Conservation (phyloP, 23 tunicate genomes). For the Phallusia fumigata region DNA sequence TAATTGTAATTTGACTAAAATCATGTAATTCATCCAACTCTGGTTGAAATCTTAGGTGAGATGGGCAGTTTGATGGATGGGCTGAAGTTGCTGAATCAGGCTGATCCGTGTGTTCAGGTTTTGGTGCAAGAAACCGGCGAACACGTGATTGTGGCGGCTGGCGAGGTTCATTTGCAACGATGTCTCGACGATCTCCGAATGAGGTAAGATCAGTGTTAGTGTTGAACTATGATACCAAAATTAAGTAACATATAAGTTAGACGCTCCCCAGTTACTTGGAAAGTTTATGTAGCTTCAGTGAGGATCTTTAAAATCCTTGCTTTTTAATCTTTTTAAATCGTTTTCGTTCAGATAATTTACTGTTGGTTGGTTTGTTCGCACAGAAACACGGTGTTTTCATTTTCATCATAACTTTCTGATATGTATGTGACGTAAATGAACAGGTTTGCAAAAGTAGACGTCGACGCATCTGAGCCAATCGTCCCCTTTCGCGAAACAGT, state of each 20-base stretch:
- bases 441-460: constrained; percentile 83
- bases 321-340: no score
- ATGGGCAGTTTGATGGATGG: constrained; percentile 80
- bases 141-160: constrained; percentile 91
- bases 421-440: neutral
- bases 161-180: constrained; percentile 94
- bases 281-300: no score
- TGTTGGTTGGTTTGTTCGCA: no score
- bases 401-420: no score
- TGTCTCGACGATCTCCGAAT: constrained; percentile 85
- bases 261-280: no score
- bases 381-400: no score
- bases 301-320: no score
- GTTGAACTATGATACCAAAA: no score
- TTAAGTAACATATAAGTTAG: no score
- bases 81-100: constrained; percentile 80
- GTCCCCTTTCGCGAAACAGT: constrained; percentile 99
- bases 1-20: no score
- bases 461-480: constrained; percentile 82
- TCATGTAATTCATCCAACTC: no score
- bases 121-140: constrained; percentile 97
- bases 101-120: constrained; percentile 96
- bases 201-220: constrained; percentile 30
- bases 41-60: constrained; percentile 64
- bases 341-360: no score